A percentile compares a stretch with the other conserved stretches of the same genome.
Conservation (phyloP, 2,888 invertebrate genomes). For the Troilus luridus region DNA sequence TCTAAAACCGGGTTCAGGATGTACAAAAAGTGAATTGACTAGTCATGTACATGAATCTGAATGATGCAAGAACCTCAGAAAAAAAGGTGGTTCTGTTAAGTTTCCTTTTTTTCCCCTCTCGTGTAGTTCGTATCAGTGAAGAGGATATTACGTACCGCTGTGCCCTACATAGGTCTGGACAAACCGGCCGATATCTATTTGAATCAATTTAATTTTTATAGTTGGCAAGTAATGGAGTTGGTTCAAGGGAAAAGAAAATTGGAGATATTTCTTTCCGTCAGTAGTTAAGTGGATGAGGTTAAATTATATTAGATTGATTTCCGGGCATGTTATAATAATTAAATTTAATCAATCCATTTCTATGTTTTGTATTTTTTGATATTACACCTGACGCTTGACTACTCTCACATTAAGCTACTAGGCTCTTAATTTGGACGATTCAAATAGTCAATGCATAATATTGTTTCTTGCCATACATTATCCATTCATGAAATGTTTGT, state of each 20-base stretch:
- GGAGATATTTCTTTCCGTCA: too few species aligned
- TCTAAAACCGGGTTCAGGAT: neutral
- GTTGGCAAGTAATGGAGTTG: neutral
- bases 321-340: too few species aligned
- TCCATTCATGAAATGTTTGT: too few species aligned
- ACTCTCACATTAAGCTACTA: too few species aligned
- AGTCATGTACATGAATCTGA: neutral
- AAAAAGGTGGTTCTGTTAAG: neutral
- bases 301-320: too few species aligned
- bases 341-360: too few species aligned
- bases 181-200: neutral
- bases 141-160: neutral
- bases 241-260: neutral
- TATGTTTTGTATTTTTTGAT: too few species aligned
- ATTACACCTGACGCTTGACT: too few species aligned
- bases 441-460: too few species aligned
- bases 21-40: conserved; percentile 24
- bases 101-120: neutral
- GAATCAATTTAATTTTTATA: neutral
- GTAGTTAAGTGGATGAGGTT: too few species aligned
- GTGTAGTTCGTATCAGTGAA: neutral
- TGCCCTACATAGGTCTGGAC: neutral
- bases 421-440: too few species aligned
- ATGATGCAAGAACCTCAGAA: conserved; percentile 10
- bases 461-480: too few species aligned